Base-by-base conservation (phyloP, 2,113 vertebrate genomes). In the Thalassarche chlororhynchos region DNA sequence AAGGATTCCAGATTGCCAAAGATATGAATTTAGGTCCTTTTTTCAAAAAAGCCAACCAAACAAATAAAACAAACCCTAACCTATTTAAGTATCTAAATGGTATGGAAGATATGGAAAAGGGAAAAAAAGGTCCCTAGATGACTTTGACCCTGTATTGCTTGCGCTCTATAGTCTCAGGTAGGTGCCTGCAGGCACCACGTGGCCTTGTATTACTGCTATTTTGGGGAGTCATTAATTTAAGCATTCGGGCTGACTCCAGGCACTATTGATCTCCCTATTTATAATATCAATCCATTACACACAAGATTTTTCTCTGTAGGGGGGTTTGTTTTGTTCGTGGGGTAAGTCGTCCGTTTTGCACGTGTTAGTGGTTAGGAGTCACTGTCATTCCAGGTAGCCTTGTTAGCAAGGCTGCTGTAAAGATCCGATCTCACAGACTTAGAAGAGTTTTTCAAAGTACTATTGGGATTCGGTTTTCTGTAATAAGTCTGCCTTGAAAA, bases 221-320 rank as follows among this genome's bases (percentile, higher is more conserved):
- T 86, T 86, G 34, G 36, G 61, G 4, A 92, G 25, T 65, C 66
- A 72, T 85, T 92, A 47, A 85, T 92, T 82, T 29, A 44, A 72
- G 57, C 13, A 23, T 46, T 84, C 72, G 47, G 55, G 40, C 85
- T 83, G 65, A 44, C 66, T 83, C 19, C 65, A 87, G 81, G 60
- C 65, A n/a, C 42, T 95, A 62, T 75, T 78, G 84, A 84, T 93
- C 29, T 75, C 32, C 25, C 57, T 85, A 25, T 86, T 93, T 94
- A 49, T 75, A 71, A 19, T 10, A 9, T 38, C 36, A 75, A 25
- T 77, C 72, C 26, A 32, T 89, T 60, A 5, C 46, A 26, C 34
- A 12, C 17, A 25, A 16, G 26, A 42, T 8, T 54, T 84, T 64
- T 47, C 13, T 54, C 54, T 61, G n/a, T 10, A 14, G n/a, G n/a